These are phyloP conservation scores for Cerastis rubricosa DNA, from an alignment of 2,888 invertebrate species.

Conservation along the genomic window DNA sequence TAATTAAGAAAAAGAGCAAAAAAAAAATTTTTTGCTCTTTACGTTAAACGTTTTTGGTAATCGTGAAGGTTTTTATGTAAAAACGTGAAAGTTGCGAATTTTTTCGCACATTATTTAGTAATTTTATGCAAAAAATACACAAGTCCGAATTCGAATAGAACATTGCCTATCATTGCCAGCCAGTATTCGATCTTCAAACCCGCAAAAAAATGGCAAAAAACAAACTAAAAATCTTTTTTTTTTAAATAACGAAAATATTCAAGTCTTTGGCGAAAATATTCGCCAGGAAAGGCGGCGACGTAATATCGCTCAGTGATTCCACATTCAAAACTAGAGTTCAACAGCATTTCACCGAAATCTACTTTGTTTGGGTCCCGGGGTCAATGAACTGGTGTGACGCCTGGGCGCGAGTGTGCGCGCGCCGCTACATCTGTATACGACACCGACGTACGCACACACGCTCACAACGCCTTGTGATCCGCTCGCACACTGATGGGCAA, in stretches of 20 bases:
- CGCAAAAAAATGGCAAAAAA: constrained; percentile 24
- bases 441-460: constrained; percentile 81
- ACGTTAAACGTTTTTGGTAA: rapidly evolving
- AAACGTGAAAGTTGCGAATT: background rate
- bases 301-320: constrained; percentile 81
- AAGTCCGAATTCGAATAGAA: background rate
- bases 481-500: constrained; percentile 76
- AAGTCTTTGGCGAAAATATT: constrained; percentile 75
- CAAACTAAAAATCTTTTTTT: background rate
- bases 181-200: background rate
- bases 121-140: background rate
- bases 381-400: constrained; percentile 87
- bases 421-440: constrained; percentile 76
- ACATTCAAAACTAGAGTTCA: constrained; percentile 89
- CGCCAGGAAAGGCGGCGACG: constrained; percentile 79
- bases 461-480: constrained; percentile 71
- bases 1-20: background rate
- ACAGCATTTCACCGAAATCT: constrained; percentile 90
- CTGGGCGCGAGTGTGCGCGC: constrained; percentile 84
- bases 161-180: background rate
- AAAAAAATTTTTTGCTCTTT: no score
- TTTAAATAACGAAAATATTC: constrained; percentile 55
- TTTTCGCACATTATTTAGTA: background rate
- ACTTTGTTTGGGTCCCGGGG: constrained; percentile 90
- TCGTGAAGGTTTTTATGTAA: background rate